Base-by-base conservation (phyloP, 53 echinoderm and acorn worm species). In the Temnopleurus reevesii region DNA sequence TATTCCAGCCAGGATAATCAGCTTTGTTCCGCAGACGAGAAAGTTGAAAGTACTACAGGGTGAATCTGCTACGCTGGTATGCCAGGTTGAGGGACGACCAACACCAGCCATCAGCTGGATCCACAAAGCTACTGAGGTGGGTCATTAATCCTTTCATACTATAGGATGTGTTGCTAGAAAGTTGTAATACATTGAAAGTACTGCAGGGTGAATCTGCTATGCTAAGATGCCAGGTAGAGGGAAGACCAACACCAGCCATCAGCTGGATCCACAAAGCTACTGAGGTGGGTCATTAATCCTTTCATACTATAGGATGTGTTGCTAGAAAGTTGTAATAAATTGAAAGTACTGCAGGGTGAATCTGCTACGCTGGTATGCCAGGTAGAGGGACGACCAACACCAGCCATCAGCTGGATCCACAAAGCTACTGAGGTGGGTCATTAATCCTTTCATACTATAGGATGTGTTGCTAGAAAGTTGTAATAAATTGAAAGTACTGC, bases 1-100 rank as follows among this genome's bases (percentile, higher is more conserved):
- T 15, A 85, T 85, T 28, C 85, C 85, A 6, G 85, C 85, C 23
- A 85, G 59, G 46, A 60, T 85, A 21, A 10, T n/a, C 8, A 41
- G 13, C 13, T 59, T 59, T 26, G 27, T 45, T 0, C 85, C 85
- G 27, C 4, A 13, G 58, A 85, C 58, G 12, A 28, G 88, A 12
- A 33, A 12, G 29, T 53, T 87, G 31, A 66, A 29, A 8, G 88
- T 66, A 15, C 10, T 87, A 45, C 27, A 87, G 35, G 49, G 38
- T 0, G 33, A 8, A 13, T 66, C 65, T 18, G 88, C 88, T 17
- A 9, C 53, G 2, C 51, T 87, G 51, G 29, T 23, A 28, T 87
- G 88, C 71, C 23, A 46, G n/a, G 34, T 49, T 12, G 71, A 66
- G 45, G 88, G 88, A 7, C 28, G 51, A 45, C 88, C 88, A 33